Conservation (phyloP, 2,888 invertebrate species). For the Chloroclysta siterata region DNA sequence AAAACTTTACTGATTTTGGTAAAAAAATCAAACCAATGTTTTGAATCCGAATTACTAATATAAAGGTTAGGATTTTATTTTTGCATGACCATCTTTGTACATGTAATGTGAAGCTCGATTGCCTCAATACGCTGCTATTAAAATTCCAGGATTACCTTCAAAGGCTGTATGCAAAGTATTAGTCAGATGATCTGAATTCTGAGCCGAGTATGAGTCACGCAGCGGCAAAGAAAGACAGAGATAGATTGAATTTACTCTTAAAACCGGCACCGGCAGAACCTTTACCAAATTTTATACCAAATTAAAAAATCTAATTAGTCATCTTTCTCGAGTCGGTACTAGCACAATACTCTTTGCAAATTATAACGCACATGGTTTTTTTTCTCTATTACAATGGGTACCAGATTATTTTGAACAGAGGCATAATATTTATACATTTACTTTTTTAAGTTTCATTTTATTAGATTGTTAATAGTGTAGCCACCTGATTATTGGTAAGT, state of each 20-base stretch:
- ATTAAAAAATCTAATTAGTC: not conserved
- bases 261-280: not conserved
- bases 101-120: conserved; percentile 5
- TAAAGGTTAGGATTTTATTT: no score
- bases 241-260: conserved; percentile 24
- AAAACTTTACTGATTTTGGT: not conserved
- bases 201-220: conserved; percentile 77
- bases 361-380: no score
- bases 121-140: conserved; percentile 16
- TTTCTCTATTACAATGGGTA: no score
- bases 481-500: no score
- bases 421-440: no score
- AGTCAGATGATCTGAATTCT: conserved; percentile 58
- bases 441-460: no score
- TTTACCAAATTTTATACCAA: not conserved
- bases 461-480: no score
- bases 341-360: no score
- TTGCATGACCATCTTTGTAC: not conserved
- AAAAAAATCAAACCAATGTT: not conserved
- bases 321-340: no score
- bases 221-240: conserved; percentile 62
- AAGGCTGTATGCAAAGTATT: conserved; percentile 43
- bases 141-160: conserved; percentile 34
- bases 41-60: not conserved
- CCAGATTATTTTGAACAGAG: no score